Conservation (phyloP, 2,888 invertebrate species). For the Chloroclysta siterata region DNA sequence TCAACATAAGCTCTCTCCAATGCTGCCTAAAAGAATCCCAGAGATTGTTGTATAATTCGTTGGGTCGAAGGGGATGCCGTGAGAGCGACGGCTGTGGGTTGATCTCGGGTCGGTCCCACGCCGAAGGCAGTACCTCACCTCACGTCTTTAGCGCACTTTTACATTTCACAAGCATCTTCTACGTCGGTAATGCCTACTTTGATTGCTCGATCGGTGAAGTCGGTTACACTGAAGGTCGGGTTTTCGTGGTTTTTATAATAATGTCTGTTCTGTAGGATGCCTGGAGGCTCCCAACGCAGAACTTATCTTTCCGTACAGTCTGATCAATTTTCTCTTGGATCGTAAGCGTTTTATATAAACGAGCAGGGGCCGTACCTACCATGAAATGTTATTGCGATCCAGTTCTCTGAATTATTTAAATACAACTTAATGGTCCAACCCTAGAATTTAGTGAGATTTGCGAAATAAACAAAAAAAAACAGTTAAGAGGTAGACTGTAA, state of each 20-base stretch:
- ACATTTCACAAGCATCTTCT: slow-evolving; percentile 40
- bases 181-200: slow-evolving; percentile 26
- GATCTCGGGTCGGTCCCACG: slow-evolving; percentile 49
- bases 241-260: slow-evolving; percentile 15
- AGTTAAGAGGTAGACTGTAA: too few relatives aligned
- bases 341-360: slow-evolving; percentile 1
- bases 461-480: too few relatives aligned
- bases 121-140: slow-evolving; percentile 33
- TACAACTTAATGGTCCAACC: too few relatives aligned
- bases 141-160: slow-evolving; percentile 49
- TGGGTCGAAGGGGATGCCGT: slow-evolving; percentile 33
- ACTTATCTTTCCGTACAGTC: slow-evolving; percentile 9
- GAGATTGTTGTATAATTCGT: slow-evolving; percentile 36
- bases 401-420: too few relatives aligned
- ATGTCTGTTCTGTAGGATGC: slow-evolving; percentile 12
- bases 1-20: neutral
- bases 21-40: slow-evolving; percentile 23
- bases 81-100: slow-evolving; percentile 49
- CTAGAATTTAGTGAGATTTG: too few relatives aligned
- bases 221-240: slow-evolving; percentile 7
- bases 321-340: slow-evolving; percentile 3
- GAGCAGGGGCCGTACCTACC: neutral
- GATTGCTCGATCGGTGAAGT: slow-evolving; percentile 21
- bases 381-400: too few relatives aligned
- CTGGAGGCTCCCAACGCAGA: slow-evolving; percentile 7